Base-by-base conservation (phyloP, 2,113 vertebrate species). In the Chrysochloris asiatica region DNA sequence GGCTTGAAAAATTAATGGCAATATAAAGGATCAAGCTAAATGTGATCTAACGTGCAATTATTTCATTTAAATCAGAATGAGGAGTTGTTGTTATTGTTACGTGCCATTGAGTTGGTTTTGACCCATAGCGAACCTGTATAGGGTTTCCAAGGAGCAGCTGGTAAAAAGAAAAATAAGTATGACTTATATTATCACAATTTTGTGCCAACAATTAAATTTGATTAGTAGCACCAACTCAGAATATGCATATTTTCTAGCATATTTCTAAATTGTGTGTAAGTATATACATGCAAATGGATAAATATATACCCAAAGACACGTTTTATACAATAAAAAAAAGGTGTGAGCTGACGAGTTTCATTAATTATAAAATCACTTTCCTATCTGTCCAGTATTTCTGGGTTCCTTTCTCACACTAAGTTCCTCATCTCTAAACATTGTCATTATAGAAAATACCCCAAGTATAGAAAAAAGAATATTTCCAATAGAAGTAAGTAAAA, bases 1-100 rank as follows among this genome's bases (percentile, higher is more conserved):
- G 73, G 6, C 30, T 96, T 97, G 86, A 97, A 97, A 98, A 96
- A 95, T 96, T 96, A 94, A 97, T 96, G 81, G 67, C 41, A 84
- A 77, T 90, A 30, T 95, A 80, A n/a, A 0, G 94, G 92, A 97
- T 96, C 84, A 94, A 93, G 79, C 86, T 77, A 88, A 36, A 86
- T 96, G 78, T 90, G 89, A 67, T 86, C 89, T 50, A 47, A 95
- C 87, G 41, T 72, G 71, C 41, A 94, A 61, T 75, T 96, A 89
- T 54, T 16, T 43, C 89, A 90, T 93, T 95, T 19, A 8, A 79
- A 96, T 95, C 93, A 89, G 36, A 93, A 83, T 47, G 24, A 61
- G 21, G 8, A 71, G 19, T 63, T 61, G 93, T 94, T 92, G 78
- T n/a, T n/a, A n/a, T n/a, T n/a, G n/a, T n/a, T n/a, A n/a, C n/a